Conservation (phyloP, 2,888 invertebrate genomes). For the Chalcis sispes region DNA sequence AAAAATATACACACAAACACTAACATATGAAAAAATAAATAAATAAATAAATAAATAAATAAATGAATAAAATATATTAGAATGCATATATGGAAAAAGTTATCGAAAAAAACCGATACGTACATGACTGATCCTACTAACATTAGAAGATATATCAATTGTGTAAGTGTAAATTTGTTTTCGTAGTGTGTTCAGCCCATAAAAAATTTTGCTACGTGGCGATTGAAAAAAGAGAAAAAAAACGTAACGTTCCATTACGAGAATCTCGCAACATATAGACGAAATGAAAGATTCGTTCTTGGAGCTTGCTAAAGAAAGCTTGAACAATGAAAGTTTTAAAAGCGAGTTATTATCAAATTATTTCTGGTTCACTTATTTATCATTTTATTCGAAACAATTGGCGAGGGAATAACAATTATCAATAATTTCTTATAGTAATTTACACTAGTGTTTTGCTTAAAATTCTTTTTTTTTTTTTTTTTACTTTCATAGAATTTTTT, state of each 20-base stretch:
- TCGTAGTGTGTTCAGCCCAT: slow-evolving; percentile 62
- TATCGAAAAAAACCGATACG: slow-evolving; percentile 52
- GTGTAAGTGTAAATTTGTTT: slow-evolving; percentile 62
- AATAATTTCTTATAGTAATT: background rate
- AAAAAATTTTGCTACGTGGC: slow-evolving; percentile 57
- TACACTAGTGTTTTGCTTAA: background rate
- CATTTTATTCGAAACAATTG: background rate
- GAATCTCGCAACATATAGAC: background rate
- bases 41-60: slow-evolving; percentile 11
- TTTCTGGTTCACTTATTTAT: background rate
- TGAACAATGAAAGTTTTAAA: background rate
- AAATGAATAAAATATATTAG: slow-evolving; percentile 42
- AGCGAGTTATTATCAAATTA: background rate
- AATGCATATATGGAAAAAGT: slow-evolving; percentile 25
- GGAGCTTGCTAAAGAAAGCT: background rate
- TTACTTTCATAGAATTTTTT: background rate
- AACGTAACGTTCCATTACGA: no score
- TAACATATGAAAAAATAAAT: slow-evolving; percentile 3
- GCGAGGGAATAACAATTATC: background rate
- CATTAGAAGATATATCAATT: slow-evolving; percentile 59
- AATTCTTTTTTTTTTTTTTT: slow-evolving; percentile 8
- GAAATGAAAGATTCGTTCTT: background rate
- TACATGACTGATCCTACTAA: slow-evolving; percentile 61
- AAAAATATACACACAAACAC: slow-evolving; percentile 1
- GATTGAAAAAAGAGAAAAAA: slow-evolving; percentile 38